Evolutionary conservation across 2,888 invertebrate genomes (phyloP), one percentile per base, ranked within the genome.

Genomic region (Steromphala cineraria): DNA sequence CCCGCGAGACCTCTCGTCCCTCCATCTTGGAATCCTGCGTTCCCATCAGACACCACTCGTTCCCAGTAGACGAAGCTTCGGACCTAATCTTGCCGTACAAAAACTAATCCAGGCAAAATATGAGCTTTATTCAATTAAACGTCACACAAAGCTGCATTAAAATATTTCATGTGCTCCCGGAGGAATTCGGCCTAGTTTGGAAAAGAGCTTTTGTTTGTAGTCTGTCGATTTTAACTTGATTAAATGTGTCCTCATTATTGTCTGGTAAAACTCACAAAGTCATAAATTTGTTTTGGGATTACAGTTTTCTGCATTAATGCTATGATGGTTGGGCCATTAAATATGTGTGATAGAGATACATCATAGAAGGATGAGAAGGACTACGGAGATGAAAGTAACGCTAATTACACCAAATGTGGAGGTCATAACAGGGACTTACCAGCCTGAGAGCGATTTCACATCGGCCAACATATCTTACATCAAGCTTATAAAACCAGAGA

Each of bases 71-170:
- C 31, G 28, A 24, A 28, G 36, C 36, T 36, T 36, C 28, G 40
- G 71, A 75, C 53, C 56, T 56, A 78, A 78, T 78, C 56, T 62
- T 62, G 53, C 78, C 52, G 31, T 53, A 67, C 53, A 71, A 46
- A 67, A 78, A 52, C 78, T 81, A 82, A 82, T 79, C 81, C 76
- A 53, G 24, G 56, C 75, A 77, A 79, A 82, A 76, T 79, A 79
- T 71, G 55, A 55, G 76, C 74, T 76, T 55, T 79, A 79, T 79
- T 82, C 81, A 82, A 79, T 81, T 81, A 75, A 74, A 67, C 71
- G 78, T 62, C 75, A 80, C 62, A 80, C 36, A 31, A 56, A 36
- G 53, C 62, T 56, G 28, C 75, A 80, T 75, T 75, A 40, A 56
- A 74, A 74, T 80, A 55, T 80, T 56, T 55, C 21, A 40, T 55